These are phyloP conservation scores for Pelobates fuscus DNA, from an alignment of 2,113 vertebrate species.

Conservation along the genomic window DNA sequence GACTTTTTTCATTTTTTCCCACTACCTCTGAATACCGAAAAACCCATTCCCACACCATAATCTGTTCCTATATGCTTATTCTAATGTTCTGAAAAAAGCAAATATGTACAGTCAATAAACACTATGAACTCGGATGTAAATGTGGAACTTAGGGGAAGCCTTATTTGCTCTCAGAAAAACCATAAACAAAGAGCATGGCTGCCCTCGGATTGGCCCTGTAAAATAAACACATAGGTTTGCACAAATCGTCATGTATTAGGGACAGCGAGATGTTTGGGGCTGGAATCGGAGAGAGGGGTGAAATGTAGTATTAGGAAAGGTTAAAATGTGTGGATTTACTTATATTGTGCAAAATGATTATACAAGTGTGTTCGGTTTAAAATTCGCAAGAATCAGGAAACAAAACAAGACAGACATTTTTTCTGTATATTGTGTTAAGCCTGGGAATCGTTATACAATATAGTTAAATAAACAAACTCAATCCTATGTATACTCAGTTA, in stretches of 20 bases:
- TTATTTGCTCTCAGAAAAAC: slow-evolving; percentile 24
- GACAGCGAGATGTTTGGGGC: neutral
- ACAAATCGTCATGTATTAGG: neutral
- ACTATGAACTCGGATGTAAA: slow-evolving; percentile 31
- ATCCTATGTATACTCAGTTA: no score
- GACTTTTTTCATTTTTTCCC: slow-evolving; percentile 24
- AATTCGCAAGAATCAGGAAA: neutral
- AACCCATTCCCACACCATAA: slow-evolving; percentile 15
- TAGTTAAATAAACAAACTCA: no score
- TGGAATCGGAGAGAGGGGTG: neutral
- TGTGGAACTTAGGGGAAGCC: slow-evolving; percentile 15
- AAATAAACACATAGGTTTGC: slow-evolving; percentile 12
- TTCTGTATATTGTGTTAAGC: neutral
- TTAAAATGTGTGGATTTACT: neutral
- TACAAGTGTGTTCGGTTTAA: neutral
- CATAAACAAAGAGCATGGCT: slow-evolving; percentile 14
- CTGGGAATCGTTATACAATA: neutral
- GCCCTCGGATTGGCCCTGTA: slow-evolving; percentile 14
- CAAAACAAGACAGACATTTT: neutral
- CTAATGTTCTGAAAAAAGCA: slow-evolving; percentile 14
- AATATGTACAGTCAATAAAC: slow-evolving; percentile 1
- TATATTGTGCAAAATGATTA: neutral
- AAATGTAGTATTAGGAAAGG: neutral
- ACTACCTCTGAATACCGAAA: neutral
- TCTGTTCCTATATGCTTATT: neutral